A percentile compares a stretch with the other conserved stretches of the same genome.
phyloP scores from a whole-genome alignment of 2,888 invertebrate species.

The Apamea epomidion region DNA sequence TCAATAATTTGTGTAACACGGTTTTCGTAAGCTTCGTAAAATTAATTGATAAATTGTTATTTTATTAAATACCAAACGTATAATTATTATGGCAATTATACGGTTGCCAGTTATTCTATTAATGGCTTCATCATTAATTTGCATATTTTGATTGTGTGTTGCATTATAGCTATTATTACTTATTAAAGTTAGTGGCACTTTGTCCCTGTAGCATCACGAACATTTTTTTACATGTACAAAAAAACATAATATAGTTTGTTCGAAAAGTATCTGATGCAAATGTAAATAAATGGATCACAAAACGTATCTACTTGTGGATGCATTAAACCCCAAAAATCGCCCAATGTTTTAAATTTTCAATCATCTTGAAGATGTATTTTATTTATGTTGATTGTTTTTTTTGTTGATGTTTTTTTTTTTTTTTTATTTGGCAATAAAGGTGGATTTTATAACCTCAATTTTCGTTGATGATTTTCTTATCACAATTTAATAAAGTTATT shows the following conservation, averaged over 20 bases:
- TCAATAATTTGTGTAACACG: conserved; percentile 6
- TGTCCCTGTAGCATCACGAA: neutral
- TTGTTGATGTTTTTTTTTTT: too few relatives aligned
- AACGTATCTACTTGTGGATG: neutral
- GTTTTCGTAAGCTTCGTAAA: neutral
- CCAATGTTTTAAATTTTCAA: neutral
- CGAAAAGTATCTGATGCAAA: neutral
- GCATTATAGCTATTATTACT: neutral
- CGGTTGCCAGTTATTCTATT: conserved; percentile 9
- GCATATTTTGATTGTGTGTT: conserved; percentile 14
- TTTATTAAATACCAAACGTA: conserved; percentile 18
- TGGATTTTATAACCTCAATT: too few relatives aligned
- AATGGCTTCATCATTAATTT: conserved; percentile 9
- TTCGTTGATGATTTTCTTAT: neutral
- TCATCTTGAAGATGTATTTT: too few relatives aligned
- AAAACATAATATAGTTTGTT: neutral
- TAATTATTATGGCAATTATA: conserved; percentile 19
- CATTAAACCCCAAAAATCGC: too few relatives aligned
- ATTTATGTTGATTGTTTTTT: too few relatives aligned
- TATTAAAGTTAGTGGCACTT: neutral
- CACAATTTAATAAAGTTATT: neutral
- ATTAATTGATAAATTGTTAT: conserved; percentile 17
- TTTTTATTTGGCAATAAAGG: too few relatives aligned
- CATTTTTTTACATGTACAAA: too few relatives aligned
- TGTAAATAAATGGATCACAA: neutral